A percentile compares a stretch with the other conserved stretches of the same genome.
phyloP scores from a whole-genome alignment of 1,140 invertebrate genomes.

The Vanessa tameamea region DNA sequence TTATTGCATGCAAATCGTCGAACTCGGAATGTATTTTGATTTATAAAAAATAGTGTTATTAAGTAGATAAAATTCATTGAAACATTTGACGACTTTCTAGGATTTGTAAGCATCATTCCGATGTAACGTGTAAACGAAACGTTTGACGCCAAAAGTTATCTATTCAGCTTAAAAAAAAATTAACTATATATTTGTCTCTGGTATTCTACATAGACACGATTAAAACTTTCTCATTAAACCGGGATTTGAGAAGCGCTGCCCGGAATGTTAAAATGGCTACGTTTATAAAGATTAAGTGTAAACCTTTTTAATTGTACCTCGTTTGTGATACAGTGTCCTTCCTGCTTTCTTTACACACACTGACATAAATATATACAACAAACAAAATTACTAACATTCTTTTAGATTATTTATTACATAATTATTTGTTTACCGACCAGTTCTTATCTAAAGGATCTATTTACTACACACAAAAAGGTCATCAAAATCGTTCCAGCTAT shows the following conservation, averaged over 20 bases:
- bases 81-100: background rate
- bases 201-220: conserved; percentile 7
- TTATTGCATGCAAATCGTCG: background rate
- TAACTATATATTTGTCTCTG: background rate
- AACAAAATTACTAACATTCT: background rate
- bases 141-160: too few relatives aligned
- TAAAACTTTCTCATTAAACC: conserved; percentile 27
- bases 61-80: background rate
- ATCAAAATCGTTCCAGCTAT: too few relatives aligned
- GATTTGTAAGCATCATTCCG: too few relatives aligned
- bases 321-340: conserved; percentile 19
- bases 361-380: background rate
- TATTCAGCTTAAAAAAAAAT: too few relatives aligned
- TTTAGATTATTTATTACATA: too few relatives aligned
- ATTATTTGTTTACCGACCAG: too few relatives aligned
- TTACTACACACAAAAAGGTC: too few relatives aligned
- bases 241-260: conserved; percentile 34
- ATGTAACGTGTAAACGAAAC: too few relatives aligned
- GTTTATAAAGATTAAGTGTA: conserved; percentile 53
- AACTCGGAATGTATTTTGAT: background rate
- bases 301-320: conserved; percentile 49
- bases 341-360: background rate
- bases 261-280: conserved; percentile 43
- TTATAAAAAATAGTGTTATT: background rate
- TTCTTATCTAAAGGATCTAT: too few relatives aligned